Conservation (phyloP, 1,140 invertebrate genomes). For the Onthophagus taurus region DNA sequence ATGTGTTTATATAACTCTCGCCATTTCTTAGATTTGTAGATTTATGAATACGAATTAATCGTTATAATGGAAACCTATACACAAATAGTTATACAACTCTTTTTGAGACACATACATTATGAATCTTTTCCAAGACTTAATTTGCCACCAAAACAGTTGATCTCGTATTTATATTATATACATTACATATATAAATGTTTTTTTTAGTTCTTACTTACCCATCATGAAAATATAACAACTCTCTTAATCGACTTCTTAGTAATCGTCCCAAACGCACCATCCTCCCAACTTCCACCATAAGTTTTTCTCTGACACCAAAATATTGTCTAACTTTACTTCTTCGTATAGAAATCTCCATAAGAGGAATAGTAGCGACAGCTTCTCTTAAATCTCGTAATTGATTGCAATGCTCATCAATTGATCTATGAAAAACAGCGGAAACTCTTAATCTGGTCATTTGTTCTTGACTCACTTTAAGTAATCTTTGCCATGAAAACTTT, state of each 20-base stretch:
- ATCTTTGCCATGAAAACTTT: conserved; percentile 57
- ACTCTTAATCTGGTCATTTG: conserved; percentile 67
- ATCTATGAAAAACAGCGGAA: conserved; percentile 65
- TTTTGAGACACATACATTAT: no score
- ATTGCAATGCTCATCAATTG: conserved; percentile 58
- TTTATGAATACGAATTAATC: no score
- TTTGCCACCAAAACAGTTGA: no score
- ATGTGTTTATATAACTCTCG: no score
- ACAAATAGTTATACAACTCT: no score
- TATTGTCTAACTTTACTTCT: conserved; percentile 39
- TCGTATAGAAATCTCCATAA: conserved; percentile 32
- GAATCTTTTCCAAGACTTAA: no score
- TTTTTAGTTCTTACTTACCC: conserved; percentile 37
- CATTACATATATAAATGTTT: no score
- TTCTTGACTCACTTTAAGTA: conserved; percentile 63
- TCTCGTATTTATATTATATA: no score
- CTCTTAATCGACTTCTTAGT: conserved; percentile 55
- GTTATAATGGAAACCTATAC: no score
- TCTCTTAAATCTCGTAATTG: conserved; percentile 48
- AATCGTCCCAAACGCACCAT: conserved; percentile 61
- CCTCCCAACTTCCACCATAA: conserved; percentile 62
- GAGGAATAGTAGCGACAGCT: conserved; percentile 38
- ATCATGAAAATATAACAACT: conserved; percentile 44
- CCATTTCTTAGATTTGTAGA: no score
- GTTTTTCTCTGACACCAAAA: conserved; percentile 52